A percentile compares a stretch with the other conserved stretches of the same genome.
These are phyloP conservation scores for Pelagia noctiluca DNA, from an alignment of 30 jellyfish, hydroid and myxozoan genomes.

Conservation along the genomic window DNA sequence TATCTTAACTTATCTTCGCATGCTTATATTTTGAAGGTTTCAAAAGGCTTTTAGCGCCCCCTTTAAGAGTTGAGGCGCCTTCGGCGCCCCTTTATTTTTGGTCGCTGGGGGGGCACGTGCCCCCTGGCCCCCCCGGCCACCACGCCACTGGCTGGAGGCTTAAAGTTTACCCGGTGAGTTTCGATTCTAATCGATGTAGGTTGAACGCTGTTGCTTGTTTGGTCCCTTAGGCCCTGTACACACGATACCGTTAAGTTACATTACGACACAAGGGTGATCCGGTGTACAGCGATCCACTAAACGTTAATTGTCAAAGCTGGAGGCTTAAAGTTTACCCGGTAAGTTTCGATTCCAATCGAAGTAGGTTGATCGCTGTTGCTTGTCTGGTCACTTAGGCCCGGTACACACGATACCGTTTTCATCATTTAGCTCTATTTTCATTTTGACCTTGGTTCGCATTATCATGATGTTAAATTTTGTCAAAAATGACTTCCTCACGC, in stretches of 20 bases:
- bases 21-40: too few relatives aligned
- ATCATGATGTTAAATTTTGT: too few relatives aligned
- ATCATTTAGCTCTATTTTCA: too few relatives aligned
- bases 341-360: constrained; percentile 25
- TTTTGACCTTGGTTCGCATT: too few relatives aligned
- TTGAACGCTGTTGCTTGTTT: not conserved
- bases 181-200: not conserved
- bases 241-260: not conserved
- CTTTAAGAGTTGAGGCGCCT: too few relatives aligned
- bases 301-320: constrained; percentile 82
- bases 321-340: constrained; percentile 91
- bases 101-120: too few relatives aligned
- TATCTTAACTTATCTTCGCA: too few relatives aligned
- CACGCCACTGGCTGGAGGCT: too few relatives aligned
- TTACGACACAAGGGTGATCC: constrained; percentile 88
- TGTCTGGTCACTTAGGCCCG: not conserved
- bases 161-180: constrained; percentile 89
- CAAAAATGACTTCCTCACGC: too few relatives aligned
- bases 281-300: constrained; percentile 79
- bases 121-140: too few relatives aligned
- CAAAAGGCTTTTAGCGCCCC: too few relatives aligned
- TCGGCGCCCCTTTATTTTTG: too few relatives aligned
- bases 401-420: not conserved
- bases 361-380: not conserved
- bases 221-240: not conserved